phyloP scores from a whole-genome alignment of 2,113 vertebrate species.

The Pseudorasbora parva region DNA sequence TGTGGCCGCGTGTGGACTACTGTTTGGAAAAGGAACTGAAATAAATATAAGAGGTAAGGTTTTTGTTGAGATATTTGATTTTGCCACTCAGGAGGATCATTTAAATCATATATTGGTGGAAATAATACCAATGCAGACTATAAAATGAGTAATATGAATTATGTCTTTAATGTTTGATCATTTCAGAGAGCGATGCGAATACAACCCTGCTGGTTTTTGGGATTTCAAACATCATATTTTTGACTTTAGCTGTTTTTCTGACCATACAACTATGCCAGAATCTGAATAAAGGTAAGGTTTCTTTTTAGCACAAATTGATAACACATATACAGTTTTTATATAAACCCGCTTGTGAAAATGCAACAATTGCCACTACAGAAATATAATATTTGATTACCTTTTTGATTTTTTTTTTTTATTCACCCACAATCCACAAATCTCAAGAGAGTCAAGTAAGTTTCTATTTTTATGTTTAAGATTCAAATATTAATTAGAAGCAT shows the following conservation, averaged over 20 bases:
- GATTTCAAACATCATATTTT: neutral
- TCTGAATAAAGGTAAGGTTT: neutral
- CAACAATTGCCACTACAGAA: neutral
- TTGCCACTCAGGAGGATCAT: no score
- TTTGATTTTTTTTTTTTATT: neutral
- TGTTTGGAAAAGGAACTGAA: slow-evolving; percentile 60
- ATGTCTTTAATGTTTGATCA: no score
- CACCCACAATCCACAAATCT: neutral
- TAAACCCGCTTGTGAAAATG: neutral
- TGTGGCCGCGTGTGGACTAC: slow-evolving; percentile 57
- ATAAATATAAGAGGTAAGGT: neutral
- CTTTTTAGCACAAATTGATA: no score
- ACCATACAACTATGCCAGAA: neutral
- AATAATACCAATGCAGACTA: no score
- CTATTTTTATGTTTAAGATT: neutral
- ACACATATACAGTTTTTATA: neutral
- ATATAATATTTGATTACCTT: neutral
- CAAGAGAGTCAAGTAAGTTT: slow-evolving; percentile 8
- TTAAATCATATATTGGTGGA: neutral
- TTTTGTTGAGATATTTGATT: no score
- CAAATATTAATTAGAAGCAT: neutral
- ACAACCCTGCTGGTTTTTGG: neutral
- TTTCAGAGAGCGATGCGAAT: neutral
- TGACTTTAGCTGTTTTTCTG: neutral
- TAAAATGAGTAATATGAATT: no score